Evolutionary conservation across 92 coral and sea anemone genomes (phyloP).

Genomic region (Diadumene lineata): DNA sequence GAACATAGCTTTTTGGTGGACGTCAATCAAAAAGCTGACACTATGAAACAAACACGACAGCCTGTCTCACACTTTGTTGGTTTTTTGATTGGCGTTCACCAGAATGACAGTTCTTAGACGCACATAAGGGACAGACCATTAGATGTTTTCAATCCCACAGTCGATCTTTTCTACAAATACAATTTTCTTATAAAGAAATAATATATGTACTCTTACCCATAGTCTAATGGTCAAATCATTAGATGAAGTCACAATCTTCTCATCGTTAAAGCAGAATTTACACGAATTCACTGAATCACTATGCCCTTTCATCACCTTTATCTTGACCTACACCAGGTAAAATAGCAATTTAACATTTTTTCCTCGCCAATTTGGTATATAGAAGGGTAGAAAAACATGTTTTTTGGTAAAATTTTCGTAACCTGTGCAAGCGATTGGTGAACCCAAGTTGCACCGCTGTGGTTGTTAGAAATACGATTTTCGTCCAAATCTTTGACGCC

Average conservation of each 20-base stretch:
- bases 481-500: slow-evolving; percentile 17
- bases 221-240: slow-evolving; percentile 87
- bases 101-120: no score
- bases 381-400: neutral
- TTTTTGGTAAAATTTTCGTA: neutral
- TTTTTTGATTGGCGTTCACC: no score
- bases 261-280: slow-evolving; percentile 76
- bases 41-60: no score
- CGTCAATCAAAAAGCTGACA: no score
- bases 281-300: slow-evolving; percentile 91
- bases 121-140: no score
- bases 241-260: slow-evolving; percentile 86
- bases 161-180: no score
- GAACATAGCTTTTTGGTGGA: no score
- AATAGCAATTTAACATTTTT: neutral
- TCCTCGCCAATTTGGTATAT: neutral
- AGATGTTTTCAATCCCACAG: no score
- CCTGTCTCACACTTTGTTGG: no score
- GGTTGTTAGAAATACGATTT: slow-evolving; percentile 23
- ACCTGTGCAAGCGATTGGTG: slow-evolving; percentile 95
- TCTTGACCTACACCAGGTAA: slow-evolving; percentile 64
- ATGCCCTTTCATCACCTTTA: slow-evolving; percentile 93
- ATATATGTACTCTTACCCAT: slow-evolving; percentile 98
- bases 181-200: no score
- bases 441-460: slow-evolving; percentile 85